Evolutionary conservation across 1,140 invertebrate genomes (phyloP).

Genomic region (Drosophila sturtevanti): DNA sequence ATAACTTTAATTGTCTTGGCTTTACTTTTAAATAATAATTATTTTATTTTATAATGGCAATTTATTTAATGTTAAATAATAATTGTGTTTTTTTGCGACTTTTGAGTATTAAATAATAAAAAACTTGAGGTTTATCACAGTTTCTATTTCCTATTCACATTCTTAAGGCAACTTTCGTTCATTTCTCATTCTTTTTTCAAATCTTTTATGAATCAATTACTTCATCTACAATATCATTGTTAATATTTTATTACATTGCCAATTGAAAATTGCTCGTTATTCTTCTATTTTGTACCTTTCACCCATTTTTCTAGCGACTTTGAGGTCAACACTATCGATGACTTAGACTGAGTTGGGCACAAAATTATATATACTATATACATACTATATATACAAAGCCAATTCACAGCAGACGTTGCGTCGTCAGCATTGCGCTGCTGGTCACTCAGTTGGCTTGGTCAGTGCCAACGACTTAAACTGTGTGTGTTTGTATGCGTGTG

Average conservation of each 20-base stretch:
- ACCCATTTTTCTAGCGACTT: constrained; percentile 30
- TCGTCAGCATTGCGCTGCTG: constrained; percentile 29
- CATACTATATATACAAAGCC: not conserved
- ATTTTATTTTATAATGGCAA: too few species aligned
- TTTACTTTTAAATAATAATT: too few species aligned
- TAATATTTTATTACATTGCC: constrained; percentile 3
- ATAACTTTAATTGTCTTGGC: too few species aligned
- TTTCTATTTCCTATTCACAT: not conserved
- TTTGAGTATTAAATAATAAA: too few species aligned
- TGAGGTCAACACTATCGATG: constrained; percentile 36
- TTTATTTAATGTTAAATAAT: too few species aligned
- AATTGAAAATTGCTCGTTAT: constrained; percentile 14
- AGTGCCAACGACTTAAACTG: constrained; percentile 38
- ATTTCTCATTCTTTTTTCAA: not conserved
- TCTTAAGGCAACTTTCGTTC: not conserved
- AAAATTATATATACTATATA: not conserved
- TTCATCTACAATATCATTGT: not conserved
- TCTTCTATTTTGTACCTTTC: constrained; percentile 31
- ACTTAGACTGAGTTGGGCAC: constrained; percentile 17
- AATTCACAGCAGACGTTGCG: constrained; percentile 40
- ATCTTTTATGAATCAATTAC: not conserved
- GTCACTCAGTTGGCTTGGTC: constrained; percentile 38
- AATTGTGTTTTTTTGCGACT: too few species aligned
- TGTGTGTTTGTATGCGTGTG: not conserved
- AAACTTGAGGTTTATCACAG: too few species aligned